Evolutionary conservation across 1,140 invertebrate species (phyloP).

Genomic region (Pachypsylla venusta): DNA sequence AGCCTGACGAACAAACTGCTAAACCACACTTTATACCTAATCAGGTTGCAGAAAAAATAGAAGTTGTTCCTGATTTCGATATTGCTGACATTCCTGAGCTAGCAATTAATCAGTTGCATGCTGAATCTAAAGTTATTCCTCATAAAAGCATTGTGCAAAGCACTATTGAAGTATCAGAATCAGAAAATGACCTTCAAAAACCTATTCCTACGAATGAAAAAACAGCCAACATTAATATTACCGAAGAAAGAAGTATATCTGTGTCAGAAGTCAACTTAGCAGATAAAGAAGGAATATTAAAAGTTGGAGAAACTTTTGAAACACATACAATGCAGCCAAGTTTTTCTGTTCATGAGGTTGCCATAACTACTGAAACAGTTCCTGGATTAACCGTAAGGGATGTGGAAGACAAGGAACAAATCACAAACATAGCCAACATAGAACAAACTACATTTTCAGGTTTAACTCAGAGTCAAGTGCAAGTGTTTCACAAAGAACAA

Average conservation of each 20-base stretch:
- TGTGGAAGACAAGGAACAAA: background rate
- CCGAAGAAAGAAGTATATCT: slow-evolving; percentile 10
- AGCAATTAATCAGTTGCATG: slow-evolving; percentile 24
- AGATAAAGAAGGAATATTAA: slow-evolving; percentile 31
- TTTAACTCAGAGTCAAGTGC: slow-evolving; percentile 14
- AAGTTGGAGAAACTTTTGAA: slow-evolving; percentile 26
- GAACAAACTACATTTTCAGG: slow-evolving; percentile 1
- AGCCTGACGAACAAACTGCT: slow-evolving; percentile 23
- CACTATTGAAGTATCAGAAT: slow-evolving; percentile 33
- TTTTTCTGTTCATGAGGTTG: slow-evolving; percentile 28
- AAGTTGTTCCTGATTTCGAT: slow-evolving; percentile 29
- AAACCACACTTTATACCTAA: slow-evolving; percentile 29
- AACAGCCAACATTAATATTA: background rate
- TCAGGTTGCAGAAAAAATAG: slow-evolving; percentile 32
- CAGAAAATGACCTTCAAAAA: slow-evolving; percentile 24
- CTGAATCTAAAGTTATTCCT: slow-evolving; percentile 30
- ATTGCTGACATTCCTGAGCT: slow-evolving; percentile 27
- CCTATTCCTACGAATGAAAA: slow-evolving; percentile 19
- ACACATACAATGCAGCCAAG: slow-evolving; percentile 28
- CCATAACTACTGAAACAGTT: slow-evolving; percentile 33
- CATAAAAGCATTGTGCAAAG: slow-evolving; percentile 36
- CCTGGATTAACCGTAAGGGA: slow-evolving; percentile 21
- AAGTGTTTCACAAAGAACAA: slow-evolving; percentile 21
- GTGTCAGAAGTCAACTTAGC: slow-evolving; percentile 26
- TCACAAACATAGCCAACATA: background rate